These are phyloP conservation scores for Microplitis demolitor DNA, from an alignment of 1,140 invertebrate genomes.

Conservation along the genomic window DNA sequence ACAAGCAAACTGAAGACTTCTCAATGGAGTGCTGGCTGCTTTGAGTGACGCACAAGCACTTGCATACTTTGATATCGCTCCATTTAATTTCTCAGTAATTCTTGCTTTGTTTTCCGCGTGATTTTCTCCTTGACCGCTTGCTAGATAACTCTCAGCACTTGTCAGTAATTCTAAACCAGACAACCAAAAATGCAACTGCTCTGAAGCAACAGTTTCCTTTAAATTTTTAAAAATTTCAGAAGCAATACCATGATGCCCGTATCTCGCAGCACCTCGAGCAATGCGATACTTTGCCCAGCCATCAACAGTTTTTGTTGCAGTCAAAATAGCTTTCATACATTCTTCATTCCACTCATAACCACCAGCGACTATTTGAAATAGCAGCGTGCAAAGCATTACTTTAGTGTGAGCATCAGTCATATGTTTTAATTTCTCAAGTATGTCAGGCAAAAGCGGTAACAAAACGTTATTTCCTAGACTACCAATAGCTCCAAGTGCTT, in stretches of 20 bases:
- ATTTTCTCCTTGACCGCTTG: constrained; percentile 44
- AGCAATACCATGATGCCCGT: constrained; percentile 80
- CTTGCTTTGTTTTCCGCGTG: constrained; percentile 42
- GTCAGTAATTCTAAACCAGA: constrained; percentile 76
- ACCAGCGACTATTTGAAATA: constrained; percentile 81
- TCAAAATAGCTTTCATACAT: constrained; percentile 63
- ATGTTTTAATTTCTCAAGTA: constrained; percentile 62
- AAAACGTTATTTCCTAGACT: constrained; percentile 67
- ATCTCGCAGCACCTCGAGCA: constrained; percentile 81
- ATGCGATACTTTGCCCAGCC: constrained; percentile 88
- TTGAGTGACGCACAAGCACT: constrained; percentile 75
- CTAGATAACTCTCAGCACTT: constrained; percentile 67
- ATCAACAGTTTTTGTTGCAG: constrained; percentile 67
- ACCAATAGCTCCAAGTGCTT: constrained; percentile 77
- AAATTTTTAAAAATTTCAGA: constrained; percentile 70
- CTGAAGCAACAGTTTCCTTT: constrained; percentile 79
- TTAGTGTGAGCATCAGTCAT: constrained; percentile 53
- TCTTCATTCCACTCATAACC: constrained; percentile 66
- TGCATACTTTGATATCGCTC: constrained; percentile 66
- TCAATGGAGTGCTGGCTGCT: constrained; percentile 72
- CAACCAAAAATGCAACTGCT: constrained; percentile 91
- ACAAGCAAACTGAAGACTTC: constrained; percentile 76
- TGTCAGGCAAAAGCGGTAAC: constrained; percentile 63
- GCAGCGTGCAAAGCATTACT: constrained; percentile 77
- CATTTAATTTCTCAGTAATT: constrained; percentile 67